Evolutionary conservation across 2,797 vertebrate genomes (phyloP).

Genomic region (Rachycentron canadum): DNA sequence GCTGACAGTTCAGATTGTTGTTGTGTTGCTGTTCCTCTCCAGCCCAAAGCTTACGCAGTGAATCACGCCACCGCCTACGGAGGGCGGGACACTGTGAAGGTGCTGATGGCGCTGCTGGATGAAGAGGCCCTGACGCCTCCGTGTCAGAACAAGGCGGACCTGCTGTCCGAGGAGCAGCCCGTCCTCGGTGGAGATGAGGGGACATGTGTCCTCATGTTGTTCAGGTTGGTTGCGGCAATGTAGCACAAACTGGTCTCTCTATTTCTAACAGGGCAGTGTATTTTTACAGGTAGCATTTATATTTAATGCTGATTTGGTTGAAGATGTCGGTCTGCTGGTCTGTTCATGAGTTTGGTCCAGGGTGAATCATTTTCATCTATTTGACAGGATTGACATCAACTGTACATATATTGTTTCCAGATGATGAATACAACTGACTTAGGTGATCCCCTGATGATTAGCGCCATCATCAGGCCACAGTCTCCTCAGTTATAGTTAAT

Average conservation of each 20-base stretch:
- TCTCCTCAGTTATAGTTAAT: background rate
- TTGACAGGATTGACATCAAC: too few relatives aligned
- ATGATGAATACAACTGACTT: background rate
- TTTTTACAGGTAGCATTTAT: background rate
- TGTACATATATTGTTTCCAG: background rate
- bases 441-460: background rate
- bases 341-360: background rate
- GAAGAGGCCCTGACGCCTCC: constrained; percentile 88
- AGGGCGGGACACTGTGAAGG: constrained; percentile 92
- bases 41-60: constrained; percentile 92
- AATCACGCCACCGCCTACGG: constrained; percentile 93
- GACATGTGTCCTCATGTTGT: constrained; percentile 85
- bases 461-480: too few relatives aligned
- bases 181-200: constrained; percentile 71
- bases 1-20: constrained; percentile 25
- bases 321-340: too few relatives aligned
- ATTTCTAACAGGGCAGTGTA: background rate
- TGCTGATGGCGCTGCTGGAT: constrained; percentile 90
- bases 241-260: background rate
- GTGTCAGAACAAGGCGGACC: constrained; percentile 88
- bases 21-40: constrained; percentile 21
- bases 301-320: too few relatives aligned
- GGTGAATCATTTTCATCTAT: background rate
- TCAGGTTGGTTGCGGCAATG: constrained; percentile 81
- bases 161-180: constrained; percentile 87